Conservation (phyloP, 2,888 invertebrate genomes). For the Ceramica pisi region DNA sequence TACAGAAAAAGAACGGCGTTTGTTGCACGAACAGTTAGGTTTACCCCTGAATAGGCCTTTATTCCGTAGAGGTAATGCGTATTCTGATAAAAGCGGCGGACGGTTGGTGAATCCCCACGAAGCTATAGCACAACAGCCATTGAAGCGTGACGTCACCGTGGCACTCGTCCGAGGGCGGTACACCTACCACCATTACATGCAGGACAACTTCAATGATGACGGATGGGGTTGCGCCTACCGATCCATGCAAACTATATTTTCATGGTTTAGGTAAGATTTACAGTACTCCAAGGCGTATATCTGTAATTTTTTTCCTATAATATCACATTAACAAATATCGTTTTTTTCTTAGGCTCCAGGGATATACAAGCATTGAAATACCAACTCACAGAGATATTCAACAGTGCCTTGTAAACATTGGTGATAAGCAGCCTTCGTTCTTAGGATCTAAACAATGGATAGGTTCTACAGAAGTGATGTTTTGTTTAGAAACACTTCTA, state of each 20-base stretch:
- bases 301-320: too few relatives aligned
- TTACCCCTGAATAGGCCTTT: slow-evolving; percentile 93
- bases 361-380: slow-evolving; percentile 94
- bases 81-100: slow-evolving; percentile 88
- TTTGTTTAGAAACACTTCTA: slow-evolving; percentile 95
- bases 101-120: slow-evolving; percentile 94
- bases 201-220: slow-evolving; percentile 97
- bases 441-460: slow-evolving; percentile 99
- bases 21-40: slow-evolving; percentile 93
- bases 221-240: slow-evolving; percentile 99
- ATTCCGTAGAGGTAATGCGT: slow-evolving; percentile 94
- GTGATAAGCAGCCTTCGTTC: slow-evolving; percentile 97
- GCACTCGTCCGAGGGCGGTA: slow-evolving; percentile 95
- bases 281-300: not conserved
- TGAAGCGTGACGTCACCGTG: slow-evolving; percentile 73
- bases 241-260: slow-evolving; percentile 98
- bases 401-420: slow-evolving; percentile 97
- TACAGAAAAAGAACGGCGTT: slow-evolving; percentile 92
- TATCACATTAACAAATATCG: too few relatives aligned
- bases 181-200: slow-evolving; percentile 99
- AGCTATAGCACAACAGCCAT: slow-evolving; percentile 85
- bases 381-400: slow-evolving; percentile 97
- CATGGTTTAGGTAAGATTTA: slow-evolving; percentile 95
- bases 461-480: slow-evolving; percentile 99
- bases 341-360: slow-evolving; percentile 92